Conservation (phyloP, 2,113 vertebrate species). For the Bubalus kerabau region DNA sequence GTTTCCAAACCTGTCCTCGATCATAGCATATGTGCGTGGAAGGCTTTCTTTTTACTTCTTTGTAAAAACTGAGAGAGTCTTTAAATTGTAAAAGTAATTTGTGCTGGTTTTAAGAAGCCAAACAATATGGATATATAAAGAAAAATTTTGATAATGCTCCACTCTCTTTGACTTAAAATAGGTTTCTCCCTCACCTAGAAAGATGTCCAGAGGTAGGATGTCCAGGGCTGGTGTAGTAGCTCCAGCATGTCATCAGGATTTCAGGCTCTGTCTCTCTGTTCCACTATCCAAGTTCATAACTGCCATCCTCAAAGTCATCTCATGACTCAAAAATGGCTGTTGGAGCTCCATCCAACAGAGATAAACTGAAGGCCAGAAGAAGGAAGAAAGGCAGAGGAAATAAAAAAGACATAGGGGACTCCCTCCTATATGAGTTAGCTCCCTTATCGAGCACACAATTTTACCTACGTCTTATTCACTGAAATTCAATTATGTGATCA, state of each 20-base stretch:
- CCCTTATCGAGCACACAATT: background rate
- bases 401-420: background rate
- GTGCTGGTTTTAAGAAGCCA: background rate
- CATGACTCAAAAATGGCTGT: background rate
- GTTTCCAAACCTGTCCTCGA: background rate
- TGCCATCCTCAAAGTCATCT: background rate
- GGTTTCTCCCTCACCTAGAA: background rate
- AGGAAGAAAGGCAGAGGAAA: background rate
- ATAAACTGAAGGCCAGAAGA: background rate
- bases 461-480: background rate
- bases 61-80: background rate
- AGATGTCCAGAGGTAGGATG: background rate
- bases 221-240: background rate
- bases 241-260: background rate
- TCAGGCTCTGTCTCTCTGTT: background rate
- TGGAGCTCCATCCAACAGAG: background rate
- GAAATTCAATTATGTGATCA: background rate
- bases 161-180: background rate
- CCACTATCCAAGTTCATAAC: background rate
- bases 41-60: background rate
- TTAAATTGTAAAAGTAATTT: background rate
- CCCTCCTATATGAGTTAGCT: background rate
- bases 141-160: background rate
- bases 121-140: background rate
- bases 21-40: background rate